Conservation (phyloP, 2,113 vertebrate genomes). For the Coryphaenoides rupestris region DNA sequence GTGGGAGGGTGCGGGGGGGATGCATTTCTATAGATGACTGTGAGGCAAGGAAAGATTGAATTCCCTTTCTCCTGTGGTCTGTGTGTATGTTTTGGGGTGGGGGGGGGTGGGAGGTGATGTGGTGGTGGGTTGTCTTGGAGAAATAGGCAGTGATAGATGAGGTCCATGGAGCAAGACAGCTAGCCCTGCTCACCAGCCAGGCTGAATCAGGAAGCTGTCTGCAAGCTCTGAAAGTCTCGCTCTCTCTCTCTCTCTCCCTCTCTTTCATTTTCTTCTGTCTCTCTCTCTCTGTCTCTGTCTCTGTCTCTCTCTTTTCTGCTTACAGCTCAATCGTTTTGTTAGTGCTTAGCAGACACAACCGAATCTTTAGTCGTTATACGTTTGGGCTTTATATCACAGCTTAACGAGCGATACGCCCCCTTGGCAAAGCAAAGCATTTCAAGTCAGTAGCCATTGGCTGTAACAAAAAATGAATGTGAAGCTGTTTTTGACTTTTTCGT, state of each 20-base stretch:
- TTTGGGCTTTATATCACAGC: constrained; percentile 63
- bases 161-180: constrained; percentile 69
- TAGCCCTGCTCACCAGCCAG: constrained; percentile 66
- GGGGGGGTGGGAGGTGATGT: constrained; percentile 37
- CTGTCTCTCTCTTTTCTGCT: constrained; percentile 47
- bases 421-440: constrained; percentile 52
- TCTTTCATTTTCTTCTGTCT: too few relatives aligned
- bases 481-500: not conserved
- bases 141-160: constrained; percentile 77
- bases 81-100: constrained; percentile 21
- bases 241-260: constrained; percentile 21
- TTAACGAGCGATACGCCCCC: constrained; percentile 66
- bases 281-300: constrained; percentile 29
- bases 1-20: constrained; percentile 55
- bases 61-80: constrained; percentile 49
- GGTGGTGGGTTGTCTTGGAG: constrained; percentile 47
- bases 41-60: constrained; percentile 68
- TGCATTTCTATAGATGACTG: constrained; percentile 67
- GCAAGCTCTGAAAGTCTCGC: constrained; percentile 61
- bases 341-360: constrained; percentile 69
- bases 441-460: constrained; percentile 49
- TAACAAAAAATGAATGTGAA: constrained; percentile 3
- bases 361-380: constrained; percentile 69
- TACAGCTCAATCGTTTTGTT: constrained; percentile 68
- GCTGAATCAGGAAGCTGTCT: constrained; percentile 74